Evolutionary conservation across 2,797 vertebrate genomes (phyloP).

Genomic region (Coregonus sp.): DNA sequence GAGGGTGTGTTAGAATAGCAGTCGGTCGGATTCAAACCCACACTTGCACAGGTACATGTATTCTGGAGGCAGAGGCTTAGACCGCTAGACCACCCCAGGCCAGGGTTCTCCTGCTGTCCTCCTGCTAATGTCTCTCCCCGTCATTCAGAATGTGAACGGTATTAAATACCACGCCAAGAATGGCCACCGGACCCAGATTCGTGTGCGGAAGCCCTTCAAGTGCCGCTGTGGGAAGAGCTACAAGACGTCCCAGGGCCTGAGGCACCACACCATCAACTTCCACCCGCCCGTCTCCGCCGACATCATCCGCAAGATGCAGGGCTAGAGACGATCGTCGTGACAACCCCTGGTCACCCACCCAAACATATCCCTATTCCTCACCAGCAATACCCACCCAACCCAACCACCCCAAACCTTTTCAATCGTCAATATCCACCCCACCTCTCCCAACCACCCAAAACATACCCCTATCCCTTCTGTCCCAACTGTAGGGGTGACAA

Average conservation of each 20-base stretch:
- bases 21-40: neutral
- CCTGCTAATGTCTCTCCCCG: constrained; percentile 46
- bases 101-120: neutral
- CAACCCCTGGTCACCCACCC: neutral
- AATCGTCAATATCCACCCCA: constrained; percentile 17
- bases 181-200: constrained; percentile 97
- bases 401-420: neutral
- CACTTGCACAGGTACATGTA: no score
- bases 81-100: no score
- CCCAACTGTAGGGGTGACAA: no score
- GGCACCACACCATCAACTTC: constrained; percentile 99
- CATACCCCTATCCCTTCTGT: constrained; percentile 64
- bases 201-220: constrained; percentile 97
- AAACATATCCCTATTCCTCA: no score
- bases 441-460: constrained; percentile 59
- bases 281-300: constrained; percentile 95
- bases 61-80: no score
- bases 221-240: constrained; percentile 99
- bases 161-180: constrained; percentile 99
- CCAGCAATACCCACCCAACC: constrained; percentile 8
- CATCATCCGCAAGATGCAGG: constrained; percentile 98
- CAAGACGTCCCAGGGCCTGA: constrained; percentile 97
- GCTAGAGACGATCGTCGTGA: constrained; percentile 70
- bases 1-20: neutral
- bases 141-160: constrained; percentile 92